A percentile compares a stretch with the other conserved stretches of the same genome.
Conservation (phyloP, 37 sponge, comb jelly and placozoan species). For the Crambe crambe region DNA sequence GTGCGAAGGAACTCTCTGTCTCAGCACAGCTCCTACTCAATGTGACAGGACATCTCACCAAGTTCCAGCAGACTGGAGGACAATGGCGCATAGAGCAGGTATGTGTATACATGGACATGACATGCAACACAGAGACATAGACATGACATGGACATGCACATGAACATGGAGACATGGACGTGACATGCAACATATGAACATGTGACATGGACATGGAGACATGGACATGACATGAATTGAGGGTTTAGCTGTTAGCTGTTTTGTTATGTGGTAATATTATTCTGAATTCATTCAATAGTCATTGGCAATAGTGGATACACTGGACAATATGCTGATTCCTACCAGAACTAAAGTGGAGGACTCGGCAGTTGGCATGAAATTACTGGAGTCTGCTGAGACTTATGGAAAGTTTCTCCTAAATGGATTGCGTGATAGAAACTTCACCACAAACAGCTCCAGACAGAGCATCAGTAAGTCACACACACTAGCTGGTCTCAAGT, state of each 20-base stretch:
- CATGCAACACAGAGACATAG: too few species aligned
- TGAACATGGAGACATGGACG: too few species aligned
- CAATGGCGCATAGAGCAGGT: too few species aligned
- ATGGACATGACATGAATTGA: neutral
- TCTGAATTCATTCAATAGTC: neutral
- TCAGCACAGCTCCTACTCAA: neutral
- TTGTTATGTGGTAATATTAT: too few species aligned
- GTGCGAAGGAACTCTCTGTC: neutral
- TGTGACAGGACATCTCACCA: neutral
- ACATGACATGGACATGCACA: too few species aligned
- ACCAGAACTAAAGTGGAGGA: neutral
- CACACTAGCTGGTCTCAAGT: too few species aligned
- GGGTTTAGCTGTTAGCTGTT: neutral
- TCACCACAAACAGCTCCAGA: neutral
- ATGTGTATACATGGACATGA: too few species aligned
- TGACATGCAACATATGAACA: too few species aligned
- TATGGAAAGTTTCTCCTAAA: neutral
- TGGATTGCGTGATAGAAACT: neutral
- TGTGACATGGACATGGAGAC: too few species aligned
- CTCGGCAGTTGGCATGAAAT: neutral
- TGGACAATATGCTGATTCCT: neutral
- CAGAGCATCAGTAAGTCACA: neutral
- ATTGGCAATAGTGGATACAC: neutral
- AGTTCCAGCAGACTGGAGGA: neutral
- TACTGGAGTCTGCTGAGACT: neutral